Evolutionary conservation across 1,140 invertebrate species (phyloP), one percentile per base, ranked within the genome.

Genomic region (Drosophila santomea): DNA sequence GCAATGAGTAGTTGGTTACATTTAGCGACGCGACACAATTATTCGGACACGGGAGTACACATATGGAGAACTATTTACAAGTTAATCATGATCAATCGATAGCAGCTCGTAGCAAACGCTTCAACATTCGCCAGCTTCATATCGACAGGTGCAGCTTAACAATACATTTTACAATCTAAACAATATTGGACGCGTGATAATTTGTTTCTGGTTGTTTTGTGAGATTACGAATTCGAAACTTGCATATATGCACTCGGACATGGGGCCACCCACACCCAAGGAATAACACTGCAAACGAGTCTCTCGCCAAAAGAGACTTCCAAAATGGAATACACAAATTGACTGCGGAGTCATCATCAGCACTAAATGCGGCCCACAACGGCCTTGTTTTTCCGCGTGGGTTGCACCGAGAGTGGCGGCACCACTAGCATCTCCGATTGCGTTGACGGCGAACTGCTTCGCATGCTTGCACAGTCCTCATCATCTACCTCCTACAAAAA

Each of bases 401-500:
- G 96, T 92, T 96, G 96, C 80, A 96, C 96, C 60, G 96, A 97
- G 92, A 96, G 94, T 45, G 96, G 96, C 76, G 96, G 95, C 78
- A 96, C 94, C 71, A 96, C 94, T 77, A 96, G 93, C 86, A 95
- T 94, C 55, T 95, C 94, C 71, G 94, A 93, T 67, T 94, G 94
- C 74, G 94, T 94, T 74, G 94, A 93, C 79, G 93, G 92, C 83
- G 93, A 91, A 91, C 94, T 92, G 93, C 94, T 92, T 54, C 94
- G 92, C 91, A 93, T 93, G 92, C 93, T 94, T 41, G 90, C 82
- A 73, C 93, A 93, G 58, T 93, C 93, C 61, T 93, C 93, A 90
- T 94, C 94, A 69, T 94, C 95, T 76, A 95, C 93, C 92, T 95
- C 95, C 95, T 95, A 90, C 45, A 80, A 74, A 84, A 68, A 92